Base-by-base conservation (phyloP, 2,888 invertebrate species). In the Patella depressa region DNA sequence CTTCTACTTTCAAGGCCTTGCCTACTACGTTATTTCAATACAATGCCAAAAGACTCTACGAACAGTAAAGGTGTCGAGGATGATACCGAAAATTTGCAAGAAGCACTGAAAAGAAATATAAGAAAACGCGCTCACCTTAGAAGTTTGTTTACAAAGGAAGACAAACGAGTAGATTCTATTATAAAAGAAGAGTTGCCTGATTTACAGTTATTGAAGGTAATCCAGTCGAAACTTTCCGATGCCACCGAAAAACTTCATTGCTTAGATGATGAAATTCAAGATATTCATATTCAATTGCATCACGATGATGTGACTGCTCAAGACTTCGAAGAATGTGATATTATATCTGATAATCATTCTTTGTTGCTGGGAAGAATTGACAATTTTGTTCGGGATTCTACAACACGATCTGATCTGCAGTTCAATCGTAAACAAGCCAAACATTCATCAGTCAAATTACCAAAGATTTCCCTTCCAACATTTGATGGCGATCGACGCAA, bases 71-170 rank as follows among this genome's bases (percentile, higher is more conserved):
- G 19, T 65, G 65, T 11, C n/a, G n/a, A 65, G 65, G 19, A 65
- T 65, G 65, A 19, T n/a, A 65, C n/a, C 17, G 65, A 19, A 65
- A 65, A 45, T 5, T 45, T 65, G 9, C 65, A 19, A 65, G 65
- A 19, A 19, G 17, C 65, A 9, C 15, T 65, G 1, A 65, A 11
- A 19, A 65, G 17, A 19, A 65, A n/a, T 9, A 19, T 65, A 59
- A 59, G 59, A 59, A 59, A 59, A 59, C 5, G 19, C 1, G 65
- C 65, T 65, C 12, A 19, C 19, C 19, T 65, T 19, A n/a, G 65
- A n/a, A 65, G 65, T 65, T 19, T 57, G 17, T 65, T 65, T 65
- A 65, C 65, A 65, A 65, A 65, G 24, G 65, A 65, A 65, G 65
- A 65, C 24, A n/a, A 24, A 65, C n/a, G 65, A n/a, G 17, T 65